These are phyloP conservation scores for Peromyscus eremicus DNA, from an alignment of 2,797 vertebrate genomes.

Conservation along the genomic window DNA sequence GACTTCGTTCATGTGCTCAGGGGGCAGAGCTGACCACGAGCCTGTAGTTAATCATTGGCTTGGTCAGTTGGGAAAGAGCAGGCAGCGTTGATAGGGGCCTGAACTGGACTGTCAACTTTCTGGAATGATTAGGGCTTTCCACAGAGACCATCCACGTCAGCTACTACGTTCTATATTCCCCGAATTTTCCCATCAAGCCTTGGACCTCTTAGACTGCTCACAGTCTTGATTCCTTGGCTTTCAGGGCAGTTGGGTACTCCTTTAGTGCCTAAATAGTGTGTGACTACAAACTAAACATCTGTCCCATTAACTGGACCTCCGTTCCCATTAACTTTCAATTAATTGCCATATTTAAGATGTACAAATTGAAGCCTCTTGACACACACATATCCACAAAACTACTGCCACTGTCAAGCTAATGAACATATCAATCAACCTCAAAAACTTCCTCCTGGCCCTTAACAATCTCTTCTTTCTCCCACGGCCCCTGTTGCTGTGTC, in stretches of 20 bases:
- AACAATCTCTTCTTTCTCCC: background rate
- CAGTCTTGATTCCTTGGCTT: background rate
- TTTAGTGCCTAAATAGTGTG: background rate
- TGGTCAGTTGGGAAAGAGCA: background rate
- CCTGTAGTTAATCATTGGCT: conserved; percentile 51
- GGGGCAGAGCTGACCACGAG: background rate
- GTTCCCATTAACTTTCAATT: background rate
- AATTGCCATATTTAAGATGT: background rate
- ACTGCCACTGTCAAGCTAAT: background rate
- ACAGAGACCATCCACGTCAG: background rate
- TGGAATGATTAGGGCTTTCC: background rate
- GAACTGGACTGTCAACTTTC: background rate
- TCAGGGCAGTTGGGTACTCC: background rate
- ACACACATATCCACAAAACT: background rate
- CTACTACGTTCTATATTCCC: background rate
- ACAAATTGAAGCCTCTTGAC: background rate
- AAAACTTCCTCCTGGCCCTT: background rate
- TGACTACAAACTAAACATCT: background rate
- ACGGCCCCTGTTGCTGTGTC: background rate
- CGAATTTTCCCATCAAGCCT: background rate
- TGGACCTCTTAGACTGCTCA: background rate
- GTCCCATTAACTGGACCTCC: background rate
- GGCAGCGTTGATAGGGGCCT: background rate
- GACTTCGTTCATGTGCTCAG: conserved; percentile 26
- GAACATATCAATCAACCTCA: background rate